phyloP scores from a whole-genome alignment of 2,888 invertebrate genomes.

The Thyatira batis region DNA sequence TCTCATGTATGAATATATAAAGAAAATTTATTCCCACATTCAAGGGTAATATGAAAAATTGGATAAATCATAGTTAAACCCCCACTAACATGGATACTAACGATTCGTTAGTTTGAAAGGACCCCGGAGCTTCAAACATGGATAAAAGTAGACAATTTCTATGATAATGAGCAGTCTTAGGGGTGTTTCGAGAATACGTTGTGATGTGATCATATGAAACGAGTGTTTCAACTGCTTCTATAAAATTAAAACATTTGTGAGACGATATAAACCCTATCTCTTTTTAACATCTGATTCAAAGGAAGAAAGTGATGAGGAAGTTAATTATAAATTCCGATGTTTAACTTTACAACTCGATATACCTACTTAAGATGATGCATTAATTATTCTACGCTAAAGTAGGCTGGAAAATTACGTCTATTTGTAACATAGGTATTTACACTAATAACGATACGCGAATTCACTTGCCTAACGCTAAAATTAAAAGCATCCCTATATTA shows the following conservation, averaged over 20 bases:
- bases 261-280: constrained; percentile 5
- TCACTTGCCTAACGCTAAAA: too few species aligned
- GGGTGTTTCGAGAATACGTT: not conserved
- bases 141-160: constrained; percentile 13
- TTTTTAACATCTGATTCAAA: not conserved
- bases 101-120: not conserved
- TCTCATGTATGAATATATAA: constrained; percentile 4
- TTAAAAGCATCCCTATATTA: too few species aligned
- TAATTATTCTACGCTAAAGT: constrained; percentile 44
- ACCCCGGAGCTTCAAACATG: not conserved
- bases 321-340: constrained; percentile 48
- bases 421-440: constrained; percentile 36
- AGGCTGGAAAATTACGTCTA: constrained; percentile 55
- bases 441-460: not conserved
- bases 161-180: constrained; percentile 16
- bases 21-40: constrained; percentile 10
- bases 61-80: not conserved
- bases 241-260: constrained; percentile 5
- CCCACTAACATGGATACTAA: not conserved
- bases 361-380: constrained; percentile 40
- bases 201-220: not conserved
- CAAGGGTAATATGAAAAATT: constrained; percentile 7
- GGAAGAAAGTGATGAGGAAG: constrained; percentile 15
- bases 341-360: constrained; percentile 50
- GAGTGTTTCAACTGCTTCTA: not conserved